Percentiles rank a stretch among this genome's conserved stretches.
Evolutionary conservation across 2,113 vertebrate species (phyloP).

Genomic region (Carassius carassius): DNA sequence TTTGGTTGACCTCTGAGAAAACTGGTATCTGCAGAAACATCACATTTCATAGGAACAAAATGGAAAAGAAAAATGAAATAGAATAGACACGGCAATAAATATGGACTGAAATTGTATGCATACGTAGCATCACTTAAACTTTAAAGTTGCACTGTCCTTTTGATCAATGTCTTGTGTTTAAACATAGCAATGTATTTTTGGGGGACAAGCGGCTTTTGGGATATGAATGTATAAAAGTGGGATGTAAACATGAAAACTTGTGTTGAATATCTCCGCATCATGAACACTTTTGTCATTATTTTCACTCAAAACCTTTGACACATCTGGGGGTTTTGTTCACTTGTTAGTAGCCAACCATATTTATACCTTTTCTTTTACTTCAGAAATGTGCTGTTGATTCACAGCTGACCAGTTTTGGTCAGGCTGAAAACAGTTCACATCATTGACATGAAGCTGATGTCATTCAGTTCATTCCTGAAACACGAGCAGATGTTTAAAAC

Average conservation of each 20-base stretch:
- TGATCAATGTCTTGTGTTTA: constrained; percentile 59
- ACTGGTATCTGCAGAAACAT: constrained; percentile 19
- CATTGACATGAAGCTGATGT: background rate
- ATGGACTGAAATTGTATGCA: constrained; percentile 57
- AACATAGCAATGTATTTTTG: constrained; percentile 76
- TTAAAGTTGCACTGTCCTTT: constrained; percentile 60
- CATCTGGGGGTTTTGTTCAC: background rate
- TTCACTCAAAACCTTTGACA: constrained; percentile 23
- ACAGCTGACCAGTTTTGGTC: background rate
- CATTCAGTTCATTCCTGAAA: constrained; percentile 23
- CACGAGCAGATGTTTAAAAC: constrained; percentile 1
- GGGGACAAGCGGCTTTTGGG: constrained; percentile 68
- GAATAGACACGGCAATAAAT: constrained; percentile 60
- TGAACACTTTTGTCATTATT: constrained; percentile 55
- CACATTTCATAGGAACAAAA: constrained; percentile 27
- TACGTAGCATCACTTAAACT: constrained; percentile 60
- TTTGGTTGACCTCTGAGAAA: background rate
- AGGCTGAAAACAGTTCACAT: background rate
- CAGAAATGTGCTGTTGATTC: background rate
- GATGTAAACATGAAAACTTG: constrained; percentile 59
- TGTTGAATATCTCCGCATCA: constrained; percentile 51
- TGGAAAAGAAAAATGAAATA: constrained; percentile 42
- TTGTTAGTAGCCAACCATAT: background rate
- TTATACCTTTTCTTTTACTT: background rate
- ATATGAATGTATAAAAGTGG: constrained; percentile 61